A percentile compares a stretch with the other conserved stretches of the same genome.
These are phyloP conservation scores for Phengaris alcon DNA, from an alignment of 2,888 invertebrate genomes.

Conservation along the genomic window DNA sequence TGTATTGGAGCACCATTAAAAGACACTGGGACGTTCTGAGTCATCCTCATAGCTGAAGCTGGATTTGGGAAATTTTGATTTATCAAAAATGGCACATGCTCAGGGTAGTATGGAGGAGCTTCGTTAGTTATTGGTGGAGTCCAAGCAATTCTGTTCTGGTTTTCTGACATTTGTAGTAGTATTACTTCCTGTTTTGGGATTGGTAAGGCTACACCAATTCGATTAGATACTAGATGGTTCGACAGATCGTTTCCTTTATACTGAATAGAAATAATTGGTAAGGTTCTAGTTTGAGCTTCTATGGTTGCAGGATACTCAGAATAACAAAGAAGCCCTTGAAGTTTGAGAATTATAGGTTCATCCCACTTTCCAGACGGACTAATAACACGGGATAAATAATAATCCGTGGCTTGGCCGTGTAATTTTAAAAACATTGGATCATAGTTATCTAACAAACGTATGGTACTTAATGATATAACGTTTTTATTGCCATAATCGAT, in stretches of 20 bases:
- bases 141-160: conserved; percentile 53
- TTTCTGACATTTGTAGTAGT: conserved; percentile 52
- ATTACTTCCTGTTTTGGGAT: conserved; percentile 71
- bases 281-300: conserved; percentile 59
- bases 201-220: conserved; percentile 68
- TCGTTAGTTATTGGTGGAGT: conserved; percentile 53
- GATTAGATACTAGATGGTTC: conserved; percentile 63
- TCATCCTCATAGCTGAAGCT: conserved; percentile 66
- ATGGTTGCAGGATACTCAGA: conserved; percentile 61
- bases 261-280: conserved; percentile 68
- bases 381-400: conserved; percentile 79
- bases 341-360: conserved; percentile 59
- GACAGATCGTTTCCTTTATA: conserved; percentile 73
- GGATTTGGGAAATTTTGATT: conserved; percentile 72
- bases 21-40: conserved; percentile 58
- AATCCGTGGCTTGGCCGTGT: conserved; percentile 80
- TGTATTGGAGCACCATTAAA: conserved; percentile 58
- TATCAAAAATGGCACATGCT: conserved; percentile 66
- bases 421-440: conserved; percentile 70
- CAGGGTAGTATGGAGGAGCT: conserved; percentile 51
- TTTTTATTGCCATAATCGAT: conserved; percentile 84
- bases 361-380: conserved; percentile 78
- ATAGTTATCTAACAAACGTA: conserved; percentile 78
- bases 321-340: conserved; percentile 67
- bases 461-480: conserved; percentile 77